Percentiles rank a stretch among this genome's conserved stretches.
These are phyloP conservation scores for Cossypha dichroa DNA, from an alignment of 2,797 vertebrate genomes.

Conservation along the genomic window DNA sequence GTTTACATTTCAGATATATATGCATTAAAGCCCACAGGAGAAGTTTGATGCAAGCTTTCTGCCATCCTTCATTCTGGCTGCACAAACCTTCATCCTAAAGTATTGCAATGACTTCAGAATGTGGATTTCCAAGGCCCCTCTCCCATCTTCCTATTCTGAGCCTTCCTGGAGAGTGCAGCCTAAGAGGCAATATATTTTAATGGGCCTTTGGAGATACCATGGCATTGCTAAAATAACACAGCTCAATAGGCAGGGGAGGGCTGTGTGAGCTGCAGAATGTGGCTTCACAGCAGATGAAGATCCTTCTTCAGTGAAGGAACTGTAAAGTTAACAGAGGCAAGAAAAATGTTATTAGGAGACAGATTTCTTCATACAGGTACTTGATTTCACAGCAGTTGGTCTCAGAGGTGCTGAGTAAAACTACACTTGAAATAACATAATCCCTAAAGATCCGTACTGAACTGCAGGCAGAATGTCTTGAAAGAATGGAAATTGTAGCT, in stretches of 20 bases:
- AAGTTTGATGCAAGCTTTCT: neutral
- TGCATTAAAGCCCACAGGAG: neutral
- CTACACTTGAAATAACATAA: constrained; percentile 54
- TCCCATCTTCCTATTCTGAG: neutral
- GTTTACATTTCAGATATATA: neutral
- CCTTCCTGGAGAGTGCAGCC: neutral
- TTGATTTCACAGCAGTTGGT: constrained; percentile 54
- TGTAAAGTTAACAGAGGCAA: neutral
- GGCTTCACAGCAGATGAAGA: neutral
- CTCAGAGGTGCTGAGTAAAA: constrained; percentile 59
- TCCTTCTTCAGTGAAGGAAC: neutral
- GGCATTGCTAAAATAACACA: neutral
- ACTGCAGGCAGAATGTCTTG: neutral
- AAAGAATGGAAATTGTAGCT: constrained; percentile 31
- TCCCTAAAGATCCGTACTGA: constrained; percentile 40
- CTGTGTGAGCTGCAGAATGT: neutral
- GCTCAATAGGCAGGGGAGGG: neutral
- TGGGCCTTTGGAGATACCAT: neutral
- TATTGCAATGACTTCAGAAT: neutral
- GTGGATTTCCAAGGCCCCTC: neutral
- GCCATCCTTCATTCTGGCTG: neutral
- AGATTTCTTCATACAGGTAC: constrained; percentile 27
- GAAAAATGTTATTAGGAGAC: constrained; percentile 29
- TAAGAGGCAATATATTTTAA: neutral
- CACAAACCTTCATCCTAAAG: neutral